Evolutionary conservation across 2,888 invertebrate species (phyloP).

Genomic region (Agrotis clavis): DNA sequence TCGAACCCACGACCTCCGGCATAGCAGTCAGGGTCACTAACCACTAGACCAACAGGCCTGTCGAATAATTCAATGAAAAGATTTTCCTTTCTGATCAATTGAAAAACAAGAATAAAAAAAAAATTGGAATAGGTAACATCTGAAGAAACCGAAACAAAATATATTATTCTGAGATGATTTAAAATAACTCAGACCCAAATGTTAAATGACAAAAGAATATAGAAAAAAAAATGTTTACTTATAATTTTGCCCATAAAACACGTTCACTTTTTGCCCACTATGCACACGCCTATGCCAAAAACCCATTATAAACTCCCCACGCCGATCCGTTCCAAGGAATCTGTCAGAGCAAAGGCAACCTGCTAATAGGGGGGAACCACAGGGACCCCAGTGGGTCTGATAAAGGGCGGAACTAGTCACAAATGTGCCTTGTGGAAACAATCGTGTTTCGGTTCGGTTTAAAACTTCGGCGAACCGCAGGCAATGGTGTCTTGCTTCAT

Average conservation of each 20-base stretch:
- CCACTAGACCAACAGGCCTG: no score
- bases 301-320: slow-evolving; percentile 39
- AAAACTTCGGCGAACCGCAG: slow-evolving; percentile 5
- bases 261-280: neutral
- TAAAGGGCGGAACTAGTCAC: slow-evolving; percentile 35
- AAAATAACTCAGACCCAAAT: no score
- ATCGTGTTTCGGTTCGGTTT: slow-evolving; percentile 25
- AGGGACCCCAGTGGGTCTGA: slow-evolving; percentile 14
- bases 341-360: slow-evolving; percentile 46
- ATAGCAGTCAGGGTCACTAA: no score
- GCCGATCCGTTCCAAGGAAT: slow-evolving; percentile 39
- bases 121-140: neutral
- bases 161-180: neutral
- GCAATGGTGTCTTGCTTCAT: slow-evolving; percentile 22
- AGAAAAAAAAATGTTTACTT: no score
- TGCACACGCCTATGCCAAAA: slow-evolving; percentile 13
- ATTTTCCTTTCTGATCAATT: neutral
- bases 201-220: no score
- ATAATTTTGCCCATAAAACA: neutral
- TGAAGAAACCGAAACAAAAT: neutral
- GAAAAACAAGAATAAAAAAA: neutral
- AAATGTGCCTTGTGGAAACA: slow-evolving; percentile 20
- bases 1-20: no score
- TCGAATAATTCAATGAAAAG: neutral
- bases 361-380: slow-evolving; percentile 47